These are phyloP conservation scores for Polylopha cassiicola DNA, from an alignment of 2,888 invertebrate species.

Conservation along the genomic window DNA sequence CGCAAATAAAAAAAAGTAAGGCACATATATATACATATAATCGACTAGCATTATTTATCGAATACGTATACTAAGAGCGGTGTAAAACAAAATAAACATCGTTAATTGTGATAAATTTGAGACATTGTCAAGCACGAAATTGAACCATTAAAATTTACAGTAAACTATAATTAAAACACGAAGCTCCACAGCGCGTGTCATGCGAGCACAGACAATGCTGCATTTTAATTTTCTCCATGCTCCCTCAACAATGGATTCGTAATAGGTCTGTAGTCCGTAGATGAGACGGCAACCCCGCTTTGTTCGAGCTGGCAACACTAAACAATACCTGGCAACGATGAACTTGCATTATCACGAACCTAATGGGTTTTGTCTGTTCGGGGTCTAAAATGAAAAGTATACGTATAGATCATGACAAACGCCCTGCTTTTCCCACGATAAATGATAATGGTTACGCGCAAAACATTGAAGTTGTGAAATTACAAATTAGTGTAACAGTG, in stretches of 20 bases:
- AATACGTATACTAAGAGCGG: too few species aligned
- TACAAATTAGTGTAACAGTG: constrained; percentile 18
- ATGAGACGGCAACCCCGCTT: constrained; percentile 67
- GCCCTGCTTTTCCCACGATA: constrained; percentile 55
- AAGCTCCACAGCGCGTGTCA: constrained; percentile 48
- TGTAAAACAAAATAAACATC: too few species aligned
- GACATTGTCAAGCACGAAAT: too few species aligned
- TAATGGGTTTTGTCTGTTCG: constrained; percentile 71
- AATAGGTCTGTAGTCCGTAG: constrained; percentile 65
- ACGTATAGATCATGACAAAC: constrained; percentile 51
- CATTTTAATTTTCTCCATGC: constrained; percentile 73
- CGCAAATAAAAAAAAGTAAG: constrained; percentile 7
- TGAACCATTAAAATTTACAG: constrained; percentile 1
- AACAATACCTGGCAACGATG: constrained; percentile 70
- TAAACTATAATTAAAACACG: constrained; percentile 38
- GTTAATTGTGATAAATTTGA: too few species aligned
- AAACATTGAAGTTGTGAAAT: constrained; percentile 18
- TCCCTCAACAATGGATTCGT: constrained; percentile 63
- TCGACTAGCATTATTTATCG: too few species aligned
- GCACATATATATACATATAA: too few species aligned
- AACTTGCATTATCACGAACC: constrained; percentile 73
- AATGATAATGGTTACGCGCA: constrained; percentile 24
- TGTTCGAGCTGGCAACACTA: constrained; percentile 62
- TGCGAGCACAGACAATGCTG: constrained; percentile 62
- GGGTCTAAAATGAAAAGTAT: constrained; percentile 50